phyloP scores from a whole-genome alignment of 2,888 invertebrate species.

The Octodonta nipae region DNA sequence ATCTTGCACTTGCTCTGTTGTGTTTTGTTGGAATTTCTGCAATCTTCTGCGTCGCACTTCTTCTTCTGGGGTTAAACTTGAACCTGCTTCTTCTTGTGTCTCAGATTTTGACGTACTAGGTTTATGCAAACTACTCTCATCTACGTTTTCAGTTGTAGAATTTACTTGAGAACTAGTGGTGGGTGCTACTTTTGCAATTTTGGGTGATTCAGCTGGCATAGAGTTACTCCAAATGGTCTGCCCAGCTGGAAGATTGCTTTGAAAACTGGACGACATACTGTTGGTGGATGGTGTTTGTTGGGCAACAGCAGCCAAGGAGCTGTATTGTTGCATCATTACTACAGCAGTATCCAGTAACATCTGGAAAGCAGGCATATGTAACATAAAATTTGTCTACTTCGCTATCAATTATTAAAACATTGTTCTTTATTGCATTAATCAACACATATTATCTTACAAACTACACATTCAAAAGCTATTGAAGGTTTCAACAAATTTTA shows the following conservation, averaged over 20 bases:
- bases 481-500: no score
- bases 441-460: no score
- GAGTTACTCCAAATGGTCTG: constrained; percentile 3
- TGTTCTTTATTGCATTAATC: no score
- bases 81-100: not conserved
- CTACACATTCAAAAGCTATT: no score
- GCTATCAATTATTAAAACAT: no score
- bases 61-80: constrained; percentile 37
- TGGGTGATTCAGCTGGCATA: constrained; percentile 7
- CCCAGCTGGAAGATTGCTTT: constrained; percentile 1
- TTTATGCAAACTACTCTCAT: not conserved
- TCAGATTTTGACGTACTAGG: constrained; percentile 5
- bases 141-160: constrained; percentile 3
- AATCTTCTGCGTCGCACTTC: constrained; percentile 65
- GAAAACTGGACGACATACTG: not conserved
- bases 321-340: constrained; percentile 88
- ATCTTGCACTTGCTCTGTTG: no score
- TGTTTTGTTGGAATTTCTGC: constrained; percentile 53
- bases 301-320: constrained; percentile 25
- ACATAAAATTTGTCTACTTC: no score
- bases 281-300: not conserved
- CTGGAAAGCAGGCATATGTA: no score
- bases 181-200: constrained; percentile 11
- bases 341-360: constrained; percentile 86
- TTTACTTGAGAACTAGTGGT: constrained; percentile 8